Conservation (phyloP, 2,113 vertebrate genomes). For the Mormyrus lacerda region DNA sequence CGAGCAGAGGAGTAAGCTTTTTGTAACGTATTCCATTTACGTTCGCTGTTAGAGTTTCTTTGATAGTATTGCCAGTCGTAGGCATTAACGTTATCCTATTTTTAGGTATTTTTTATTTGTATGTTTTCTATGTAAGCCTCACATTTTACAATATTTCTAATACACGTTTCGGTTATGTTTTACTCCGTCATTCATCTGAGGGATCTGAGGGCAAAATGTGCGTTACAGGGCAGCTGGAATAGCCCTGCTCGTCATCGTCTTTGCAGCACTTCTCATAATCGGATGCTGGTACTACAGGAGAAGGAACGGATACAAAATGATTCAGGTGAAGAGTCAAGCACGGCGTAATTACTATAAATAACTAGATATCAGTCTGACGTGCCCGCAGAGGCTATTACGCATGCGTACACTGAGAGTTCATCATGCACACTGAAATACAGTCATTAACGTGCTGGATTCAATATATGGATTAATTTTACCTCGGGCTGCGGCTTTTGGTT, state of each 20-base stretch:
- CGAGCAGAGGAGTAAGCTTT: slow-evolving; percentile 60
- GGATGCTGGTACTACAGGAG: slow-evolving; percentile 86
- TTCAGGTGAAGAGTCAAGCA: slow-evolving; percentile 61
- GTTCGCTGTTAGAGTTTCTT: not conserved
- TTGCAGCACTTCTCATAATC: slow-evolving; percentile 72
- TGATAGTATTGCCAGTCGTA: not conserved
- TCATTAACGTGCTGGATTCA: not conserved
- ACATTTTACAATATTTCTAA: not conserved
- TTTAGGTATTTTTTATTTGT: not conserved
- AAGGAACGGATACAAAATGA: slow-evolving; percentile 75
- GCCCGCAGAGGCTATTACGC: not conserved
- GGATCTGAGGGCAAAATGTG: slow-evolving; percentile 15
- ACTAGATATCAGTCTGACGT: not conserved
- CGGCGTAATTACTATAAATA: not conserved
- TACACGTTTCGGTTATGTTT: not conserved
- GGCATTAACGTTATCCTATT: not conserved
- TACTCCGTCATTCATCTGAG: not conserved
- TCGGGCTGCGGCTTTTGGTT: not conserved
- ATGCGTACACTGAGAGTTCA: not conserved
- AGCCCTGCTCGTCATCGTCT: slow-evolving; percentile 71
- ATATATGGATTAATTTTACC: not conserved
- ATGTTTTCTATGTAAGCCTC: not conserved
- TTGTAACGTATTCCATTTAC: not conserved
- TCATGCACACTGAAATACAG: not conserved
- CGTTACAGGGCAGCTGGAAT: slow-evolving; percentile 76